Evolutionary conservation across 2,797 vertebrate genomes (phyloP).

Genomic region (Agapornis canus): DNA sequence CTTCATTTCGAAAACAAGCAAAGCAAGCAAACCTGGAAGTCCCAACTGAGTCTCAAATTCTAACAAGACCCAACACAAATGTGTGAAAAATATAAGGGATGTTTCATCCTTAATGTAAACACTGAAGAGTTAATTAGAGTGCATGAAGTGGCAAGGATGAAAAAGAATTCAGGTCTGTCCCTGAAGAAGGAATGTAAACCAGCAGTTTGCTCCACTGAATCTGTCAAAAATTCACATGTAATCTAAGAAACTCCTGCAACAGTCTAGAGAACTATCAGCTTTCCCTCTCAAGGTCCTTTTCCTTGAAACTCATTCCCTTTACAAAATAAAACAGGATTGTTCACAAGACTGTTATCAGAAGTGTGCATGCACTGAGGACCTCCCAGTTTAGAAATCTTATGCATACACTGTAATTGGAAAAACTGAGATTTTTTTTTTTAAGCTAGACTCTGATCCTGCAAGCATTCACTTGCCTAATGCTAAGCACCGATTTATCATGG

Average conservation of each 20-base stretch:
- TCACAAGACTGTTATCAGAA: not conserved
- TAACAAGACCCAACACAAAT: conserved; percentile 15
- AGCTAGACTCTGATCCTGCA: not conserved
- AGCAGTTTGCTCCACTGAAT: conserved; percentile 11
- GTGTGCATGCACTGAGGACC: not conserved
- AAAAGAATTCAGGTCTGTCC: conserved; percentile 13
- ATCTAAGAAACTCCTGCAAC: not conserved
- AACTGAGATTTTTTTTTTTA: not conserved
- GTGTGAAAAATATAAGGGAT: not conserved
- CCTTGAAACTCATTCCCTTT: not conserved
- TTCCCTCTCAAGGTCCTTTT: not conserved
- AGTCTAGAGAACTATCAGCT: not conserved
- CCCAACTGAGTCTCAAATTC: conserved; percentile 4
- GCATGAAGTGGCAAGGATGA: conserved; percentile 48
- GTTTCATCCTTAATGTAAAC: conserved; percentile 68
- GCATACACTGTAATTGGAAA: not conserved
- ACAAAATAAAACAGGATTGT: not conserved
- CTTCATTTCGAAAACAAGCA: conserved; percentile 42
- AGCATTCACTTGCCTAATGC: not conserved
- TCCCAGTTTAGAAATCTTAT: not conserved
- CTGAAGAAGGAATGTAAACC: conserved; percentile 43
- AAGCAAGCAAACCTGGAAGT: conserved; percentile 42
- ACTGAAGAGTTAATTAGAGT: conserved; percentile 42
- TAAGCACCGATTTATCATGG: not conserved
- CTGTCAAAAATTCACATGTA: not conserved